Evolutionary conservation across 2,113 vertebrate genomes (phyloP).

Genomic region (Amblyopsis rosae): DNA sequence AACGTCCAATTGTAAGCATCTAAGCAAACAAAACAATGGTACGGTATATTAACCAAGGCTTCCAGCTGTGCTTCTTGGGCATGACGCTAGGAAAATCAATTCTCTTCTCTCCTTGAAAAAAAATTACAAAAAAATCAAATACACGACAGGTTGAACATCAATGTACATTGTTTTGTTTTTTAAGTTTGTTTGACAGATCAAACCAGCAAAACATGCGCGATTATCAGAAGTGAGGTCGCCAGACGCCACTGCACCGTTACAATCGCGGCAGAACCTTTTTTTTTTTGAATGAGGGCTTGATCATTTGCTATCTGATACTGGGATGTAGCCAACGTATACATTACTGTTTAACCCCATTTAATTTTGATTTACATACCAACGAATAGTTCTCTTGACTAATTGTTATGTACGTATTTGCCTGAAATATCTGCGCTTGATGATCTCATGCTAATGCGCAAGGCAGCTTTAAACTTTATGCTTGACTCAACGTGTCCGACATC

Average conservation of each 20-base stretch:
- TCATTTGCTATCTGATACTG: constrained; percentile 41
- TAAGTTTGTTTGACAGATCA: constrained; percentile 64
- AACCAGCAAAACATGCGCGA: constrained; percentile 65
- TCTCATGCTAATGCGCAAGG: neutral
- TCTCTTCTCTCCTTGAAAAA: constrained; percentile 23
- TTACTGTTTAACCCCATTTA: neutral
- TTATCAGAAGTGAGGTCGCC: constrained; percentile 53
- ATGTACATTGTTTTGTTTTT: constrained; percentile 3
- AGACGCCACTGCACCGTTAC: constrained; percentile 68
- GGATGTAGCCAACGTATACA: constrained; percentile 21
- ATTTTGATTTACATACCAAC: neutral
- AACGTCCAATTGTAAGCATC: constrained; percentile 63
- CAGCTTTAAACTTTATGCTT: constrained; percentile 65
- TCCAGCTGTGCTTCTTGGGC: constrained; percentile 82
- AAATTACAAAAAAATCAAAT: constrained; percentile 6
- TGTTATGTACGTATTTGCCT: neutral
- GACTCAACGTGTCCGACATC: constrained; percentile 50
- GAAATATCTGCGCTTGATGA: constrained; percentile 21
- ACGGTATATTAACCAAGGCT: constrained; percentile 77
- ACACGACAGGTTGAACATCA: constrained; percentile 2
- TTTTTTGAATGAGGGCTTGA: constrained; percentile 49
- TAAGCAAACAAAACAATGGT: constrained; percentile 79
- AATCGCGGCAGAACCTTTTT: constrained; percentile 60
- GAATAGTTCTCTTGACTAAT: neutral
- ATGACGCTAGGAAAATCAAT: constrained; percentile 71